phyloP scores from a whole-genome alignment of 2,797 vertebrate genomes.

The Nyctalus aviator region DNA sequence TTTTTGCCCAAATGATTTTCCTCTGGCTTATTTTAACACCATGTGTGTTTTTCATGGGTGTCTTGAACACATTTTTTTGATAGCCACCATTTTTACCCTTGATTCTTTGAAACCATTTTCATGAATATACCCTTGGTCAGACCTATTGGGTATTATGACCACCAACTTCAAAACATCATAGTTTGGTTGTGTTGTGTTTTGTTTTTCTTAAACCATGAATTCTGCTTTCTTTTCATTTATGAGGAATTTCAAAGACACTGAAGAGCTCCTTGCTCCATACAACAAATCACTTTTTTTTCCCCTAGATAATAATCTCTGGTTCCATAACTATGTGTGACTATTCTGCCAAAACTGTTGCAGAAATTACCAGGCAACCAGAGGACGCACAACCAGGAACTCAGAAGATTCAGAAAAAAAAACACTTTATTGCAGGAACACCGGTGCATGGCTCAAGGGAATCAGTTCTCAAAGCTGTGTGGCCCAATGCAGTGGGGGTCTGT shows the following conservation, averaged over 20 bases:
- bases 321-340: not conserved
- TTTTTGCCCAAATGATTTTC: no score
- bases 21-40: no score
- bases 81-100: not conserved
- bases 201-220: not conserved
- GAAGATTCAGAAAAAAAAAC: no score
- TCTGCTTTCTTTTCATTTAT: constrained; percentile 27
- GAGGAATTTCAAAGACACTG: not conserved
- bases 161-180: constrained; percentile 2
- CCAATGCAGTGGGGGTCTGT: no score
- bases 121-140: not conserved
- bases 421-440: no score
- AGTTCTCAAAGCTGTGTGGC: no score
- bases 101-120: not conserved
- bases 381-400: no score
- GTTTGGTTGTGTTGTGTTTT: constrained; percentile 12
- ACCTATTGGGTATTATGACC: not conserved
- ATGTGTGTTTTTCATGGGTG: no score
- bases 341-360: not conserved
- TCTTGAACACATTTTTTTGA: not conserved
- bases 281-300: not conserved
- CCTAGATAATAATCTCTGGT: not conserved
- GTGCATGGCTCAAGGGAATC: no score
- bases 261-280: not conserved
- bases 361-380: no score